Evolutionary conservation across 2,888 invertebrate genomes (phyloP).

Genomic region (Seira musarum): DNA sequence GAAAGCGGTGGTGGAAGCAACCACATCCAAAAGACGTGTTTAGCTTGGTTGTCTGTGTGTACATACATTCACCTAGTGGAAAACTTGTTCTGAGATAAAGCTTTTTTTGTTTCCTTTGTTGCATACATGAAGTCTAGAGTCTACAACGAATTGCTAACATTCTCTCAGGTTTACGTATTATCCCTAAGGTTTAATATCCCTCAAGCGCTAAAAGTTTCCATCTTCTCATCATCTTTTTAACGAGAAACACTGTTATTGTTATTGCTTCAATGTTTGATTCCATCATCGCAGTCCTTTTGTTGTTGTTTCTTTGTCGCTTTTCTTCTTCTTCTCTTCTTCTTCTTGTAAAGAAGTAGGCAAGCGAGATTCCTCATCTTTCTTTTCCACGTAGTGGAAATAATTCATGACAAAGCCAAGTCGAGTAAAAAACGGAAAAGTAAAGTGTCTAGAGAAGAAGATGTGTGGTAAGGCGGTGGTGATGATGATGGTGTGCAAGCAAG

Average conservation of each 20-base stretch:
- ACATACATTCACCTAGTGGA: no score
- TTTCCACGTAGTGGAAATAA: neutral
- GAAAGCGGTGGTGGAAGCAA: no score
- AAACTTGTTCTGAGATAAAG: no score
- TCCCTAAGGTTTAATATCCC: no score
- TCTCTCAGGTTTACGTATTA: no score
- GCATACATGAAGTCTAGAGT: no score
- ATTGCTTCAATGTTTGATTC: constrained; percentile 1
- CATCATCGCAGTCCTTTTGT: neutral
- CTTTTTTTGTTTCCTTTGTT: no score
- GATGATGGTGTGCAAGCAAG: neutral
- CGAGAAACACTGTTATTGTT: constrained; percentile 1
- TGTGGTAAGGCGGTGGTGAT: neutral
- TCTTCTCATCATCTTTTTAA: constrained; percentile 3
- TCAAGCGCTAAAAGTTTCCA: neutral
- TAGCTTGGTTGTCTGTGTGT: no score
- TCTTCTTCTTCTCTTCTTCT: no score
- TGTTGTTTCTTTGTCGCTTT: neutral
- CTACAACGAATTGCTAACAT: no score
- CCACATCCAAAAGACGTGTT: no score
- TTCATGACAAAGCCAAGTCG: neutral
- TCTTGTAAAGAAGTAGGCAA: neutral
- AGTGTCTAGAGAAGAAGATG: neutral
- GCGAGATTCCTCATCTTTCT: neutral
- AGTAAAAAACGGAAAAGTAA: no score